Percentiles rank a stretch among this genome's conserved stretches.
Evolutionary conservation across 2,797 vertebrate genomes (phyloP).

Genomic region (Cercopithecus neglectus): DNA sequence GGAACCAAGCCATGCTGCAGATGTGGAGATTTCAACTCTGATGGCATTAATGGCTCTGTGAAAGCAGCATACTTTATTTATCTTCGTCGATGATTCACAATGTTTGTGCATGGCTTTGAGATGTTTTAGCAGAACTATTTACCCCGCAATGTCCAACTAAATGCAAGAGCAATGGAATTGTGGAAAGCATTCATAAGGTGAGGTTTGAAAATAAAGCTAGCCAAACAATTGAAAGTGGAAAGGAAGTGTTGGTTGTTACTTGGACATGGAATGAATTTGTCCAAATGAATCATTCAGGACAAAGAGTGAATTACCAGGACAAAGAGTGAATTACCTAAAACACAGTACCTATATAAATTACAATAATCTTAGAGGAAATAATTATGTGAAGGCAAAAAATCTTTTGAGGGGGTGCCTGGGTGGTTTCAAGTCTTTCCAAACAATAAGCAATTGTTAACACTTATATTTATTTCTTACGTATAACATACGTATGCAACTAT

Average conservation of each 20-base stretch:
- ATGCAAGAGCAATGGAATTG: neutral
- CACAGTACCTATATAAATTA: neutral
- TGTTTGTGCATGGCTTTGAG: slow-evolving; percentile 23
- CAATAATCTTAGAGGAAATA: neutral
- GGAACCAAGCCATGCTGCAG: neutral
- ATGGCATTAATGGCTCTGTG: neutral
- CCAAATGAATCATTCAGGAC: neutral
- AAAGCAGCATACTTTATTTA: neutral
- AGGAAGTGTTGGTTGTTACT: neutral
- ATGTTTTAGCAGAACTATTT: neutral
- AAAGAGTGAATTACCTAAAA: neutral
- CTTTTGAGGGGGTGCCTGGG: neutral
- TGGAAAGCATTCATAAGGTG: neutral
- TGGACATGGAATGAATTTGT: neutral
- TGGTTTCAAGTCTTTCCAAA: slow-evolving; percentile 13
- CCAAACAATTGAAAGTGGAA: neutral
- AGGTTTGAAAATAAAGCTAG: neutral
- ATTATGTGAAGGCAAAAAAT: neutral
- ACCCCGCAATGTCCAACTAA: neutral
- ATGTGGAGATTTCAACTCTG: neutral
- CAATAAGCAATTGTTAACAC: neutral
- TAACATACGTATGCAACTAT: neutral
- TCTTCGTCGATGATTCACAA: neutral
- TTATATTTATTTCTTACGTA: neutral
- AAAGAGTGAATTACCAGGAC: neutral